Percentiles rank a stretch among this genome's conserved stretches.
These are phyloP conservation scores for Cyclophora albipunctata DNA, from an alignment of 2,888 invertebrate genomes.

Conservation along the genomic window DNA sequence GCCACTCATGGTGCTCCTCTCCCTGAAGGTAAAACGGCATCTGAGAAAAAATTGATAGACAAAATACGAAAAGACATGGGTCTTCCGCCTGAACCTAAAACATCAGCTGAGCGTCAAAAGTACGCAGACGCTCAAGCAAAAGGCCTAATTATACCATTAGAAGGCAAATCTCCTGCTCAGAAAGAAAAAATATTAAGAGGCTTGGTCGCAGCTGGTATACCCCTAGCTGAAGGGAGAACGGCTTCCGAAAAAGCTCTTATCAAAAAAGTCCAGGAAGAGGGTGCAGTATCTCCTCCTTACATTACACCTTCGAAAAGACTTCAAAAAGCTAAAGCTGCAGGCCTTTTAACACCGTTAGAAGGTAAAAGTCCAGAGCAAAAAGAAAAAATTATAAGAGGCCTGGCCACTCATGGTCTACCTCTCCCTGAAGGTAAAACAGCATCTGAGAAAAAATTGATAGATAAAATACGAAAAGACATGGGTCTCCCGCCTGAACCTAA, in stretches of 20 bases:
- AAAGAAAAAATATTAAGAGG: slow-evolving; percentile 25
- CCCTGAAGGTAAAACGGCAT: slow-evolving; percentile 17
- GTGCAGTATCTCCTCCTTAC: not conserved
- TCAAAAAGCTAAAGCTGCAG: slow-evolving; percentile 23
- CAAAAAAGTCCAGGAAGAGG: slow-evolving; percentile 16
- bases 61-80: slow-evolving; percentile 13
- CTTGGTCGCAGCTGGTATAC: slow-evolving; percentile 20
- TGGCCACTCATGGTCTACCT: slow-evolving; percentile 13
- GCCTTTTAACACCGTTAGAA: slow-evolving; percentile 28
- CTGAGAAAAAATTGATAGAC: slow-evolving; percentile 17
- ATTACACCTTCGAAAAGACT: slow-evolving; percentile 16
- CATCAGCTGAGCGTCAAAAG: slow-evolving; percentile 12
- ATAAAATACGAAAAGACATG: slow-evolving; percentile 18
- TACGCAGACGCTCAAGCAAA: slow-evolving; percentile 20
- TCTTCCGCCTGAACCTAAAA: slow-evolving; percentile 21
- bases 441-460: slow-evolving; percentile 23
- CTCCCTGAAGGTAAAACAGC: slow-evolving; percentile 21
- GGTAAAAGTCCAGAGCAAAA: slow-evolving; percentile 24
- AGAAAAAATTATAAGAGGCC: slow-evolving; percentile 15
- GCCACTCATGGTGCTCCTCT: slow-evolving; percentile 22
- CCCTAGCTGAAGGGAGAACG: slow-evolving; percentile 27
- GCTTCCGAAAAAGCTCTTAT: slow-evolving; percentile 19
- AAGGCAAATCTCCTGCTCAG: slow-evolving; percentile 19
- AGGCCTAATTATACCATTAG: slow-evolving; percentile 24
- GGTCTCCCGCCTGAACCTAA: slow-evolving; percentile 26